Conservation (phyloP, 2,888 invertebrate genomes). For the Acanthosoma haemorrhoidale region DNA sequence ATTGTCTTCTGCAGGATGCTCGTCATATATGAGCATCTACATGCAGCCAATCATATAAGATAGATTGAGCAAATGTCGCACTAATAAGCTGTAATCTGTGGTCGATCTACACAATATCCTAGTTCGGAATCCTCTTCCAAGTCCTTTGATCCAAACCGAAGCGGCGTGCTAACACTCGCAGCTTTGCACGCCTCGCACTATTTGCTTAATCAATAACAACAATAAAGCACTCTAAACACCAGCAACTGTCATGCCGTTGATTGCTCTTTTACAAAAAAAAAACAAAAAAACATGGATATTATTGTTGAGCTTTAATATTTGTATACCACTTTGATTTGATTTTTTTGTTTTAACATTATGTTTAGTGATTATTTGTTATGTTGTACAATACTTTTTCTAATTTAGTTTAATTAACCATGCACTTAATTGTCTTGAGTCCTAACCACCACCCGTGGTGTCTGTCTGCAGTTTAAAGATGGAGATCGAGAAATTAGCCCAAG, state of each 20-base stretch:
- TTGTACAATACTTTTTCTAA: conserved; percentile 13
- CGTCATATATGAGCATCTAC: no score
- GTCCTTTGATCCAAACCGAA: neutral
- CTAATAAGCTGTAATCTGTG: no score
- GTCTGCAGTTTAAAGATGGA: conserved; percentile 70
- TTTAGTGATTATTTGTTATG: neutral
- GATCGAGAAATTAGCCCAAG: conserved; percentile 77
- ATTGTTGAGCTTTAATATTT: neutral
- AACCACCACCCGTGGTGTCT: conserved; percentile 44
- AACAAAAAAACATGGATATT: neutral
- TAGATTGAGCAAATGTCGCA: no score
- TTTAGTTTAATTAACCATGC: conserved; percentile 35
- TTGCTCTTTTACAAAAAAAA: no score
- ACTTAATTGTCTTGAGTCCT: conserved; percentile 35
- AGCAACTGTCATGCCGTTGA: conserved; percentile 10
- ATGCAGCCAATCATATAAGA: no score
- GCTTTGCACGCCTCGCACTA: conserved; percentile 28
- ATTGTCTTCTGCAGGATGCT: no score
- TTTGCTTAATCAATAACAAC: neutral
- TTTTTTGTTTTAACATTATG: neutral
- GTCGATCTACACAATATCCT: no score
- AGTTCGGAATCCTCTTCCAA: neutral
- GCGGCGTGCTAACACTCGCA: conserved; percentile 5
- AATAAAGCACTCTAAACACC: conserved; percentile 14
- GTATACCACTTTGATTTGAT: neutral